Conservation (phyloP, 2,113 vertebrate genomes). For the mouse (Mus musculus) region GRCm39 chr8:119293501-119294000, state of each 20-base stretch:
- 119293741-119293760: neutral
- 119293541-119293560: neutral
- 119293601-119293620: neutral
- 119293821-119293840: neutral
- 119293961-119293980: neutral
- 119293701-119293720: neutral
- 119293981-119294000: neutral
- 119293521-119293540: too few species aligned
- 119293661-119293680: neutral
- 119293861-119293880: neutral
- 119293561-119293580: neutral
- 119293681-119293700: neutral
- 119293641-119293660: neutral
- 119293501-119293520: too few species aligned
- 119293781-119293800: neutral
- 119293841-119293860: neutral
- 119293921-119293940: neutral
- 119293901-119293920: too few species aligned
- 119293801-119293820: neutral
- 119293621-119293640: neutral
- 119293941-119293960: neutral
- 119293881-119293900: neutral
- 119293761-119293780: neutral
- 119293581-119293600: neutral
- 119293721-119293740: neutral